Percentiles rank a stretch among this genome's conserved stretches.
Evolutionary conservation across 1,140 invertebrate species (phyloP).

Genomic region (Drosophila insularis): DNA sequence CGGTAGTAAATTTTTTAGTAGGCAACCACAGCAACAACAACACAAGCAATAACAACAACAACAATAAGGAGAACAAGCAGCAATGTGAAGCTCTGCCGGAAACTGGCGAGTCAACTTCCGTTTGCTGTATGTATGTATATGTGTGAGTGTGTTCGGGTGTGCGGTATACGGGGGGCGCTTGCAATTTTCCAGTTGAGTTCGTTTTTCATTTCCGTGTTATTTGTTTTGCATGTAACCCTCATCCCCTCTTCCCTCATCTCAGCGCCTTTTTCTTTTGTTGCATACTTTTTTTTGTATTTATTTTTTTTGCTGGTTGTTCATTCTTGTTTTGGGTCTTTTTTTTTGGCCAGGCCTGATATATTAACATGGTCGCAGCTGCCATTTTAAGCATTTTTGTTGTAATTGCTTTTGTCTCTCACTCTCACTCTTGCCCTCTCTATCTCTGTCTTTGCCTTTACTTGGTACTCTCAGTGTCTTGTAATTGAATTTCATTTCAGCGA

Average conservation of each 20-base stretch:
- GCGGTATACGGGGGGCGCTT: constrained; percentile 25
- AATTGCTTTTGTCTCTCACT: constrained; percentile 52
- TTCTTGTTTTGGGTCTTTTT: constrained; percentile 36
- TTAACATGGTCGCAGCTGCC: constrained; percentile 67
- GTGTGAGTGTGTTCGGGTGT: constrained; percentile 36
- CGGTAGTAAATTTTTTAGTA: constrained; percentile 73
- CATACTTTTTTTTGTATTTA: neutral
- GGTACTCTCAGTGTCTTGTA: constrained; percentile 38
- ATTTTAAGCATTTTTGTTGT: constrained; percentile 62
- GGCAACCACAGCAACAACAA: constrained; percentile 47
- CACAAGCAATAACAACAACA: constrained; percentile 30
- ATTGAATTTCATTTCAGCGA: constrained; percentile 62
- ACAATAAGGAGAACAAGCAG: constrained; percentile 21
- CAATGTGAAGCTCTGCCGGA: constrained; percentile 54
- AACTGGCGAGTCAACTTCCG: constrained; percentile 71
- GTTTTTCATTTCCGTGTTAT: constrained; percentile 78
- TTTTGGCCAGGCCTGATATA: constrained; percentile 57
- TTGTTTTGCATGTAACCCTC: constrained; percentile 66
- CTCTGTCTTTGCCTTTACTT: neutral
- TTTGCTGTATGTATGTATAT: constrained; percentile 14
- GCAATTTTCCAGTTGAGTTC: constrained; percentile 78
- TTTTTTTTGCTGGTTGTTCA: constrained; percentile 8
- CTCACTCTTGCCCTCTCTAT: neutral
- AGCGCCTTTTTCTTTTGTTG: constrained; percentile 30
- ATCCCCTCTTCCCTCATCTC: neutral